phyloP scores from a whole-genome alignment of 2,797 vertebrate genomes.

The Betta splendens region DNA sequence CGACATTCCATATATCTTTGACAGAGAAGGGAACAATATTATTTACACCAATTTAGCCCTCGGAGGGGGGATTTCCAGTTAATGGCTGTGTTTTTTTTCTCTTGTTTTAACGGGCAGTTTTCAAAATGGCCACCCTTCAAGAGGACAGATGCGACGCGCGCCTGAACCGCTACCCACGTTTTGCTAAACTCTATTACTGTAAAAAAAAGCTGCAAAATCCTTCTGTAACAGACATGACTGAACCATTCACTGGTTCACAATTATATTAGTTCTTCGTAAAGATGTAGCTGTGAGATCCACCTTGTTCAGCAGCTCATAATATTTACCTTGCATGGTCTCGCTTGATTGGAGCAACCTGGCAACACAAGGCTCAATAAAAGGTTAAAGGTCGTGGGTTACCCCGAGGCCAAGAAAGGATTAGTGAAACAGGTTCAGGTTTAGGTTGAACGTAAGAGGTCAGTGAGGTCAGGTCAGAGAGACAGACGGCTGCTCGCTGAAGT shows the following conservation, averaged over 20 bases:
- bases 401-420: conserved; percentile 55
- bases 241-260: conserved; percentile 17
- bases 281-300: conserved; percentile 25
- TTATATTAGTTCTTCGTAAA: too few relatives aligned
- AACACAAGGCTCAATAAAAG: conserved; percentile 39
- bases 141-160: conserved; percentile 62
- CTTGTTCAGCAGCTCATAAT: conserved; percentile 25
- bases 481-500: conserved; percentile 22
- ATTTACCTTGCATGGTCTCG: conserved; percentile 36
- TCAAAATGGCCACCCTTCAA: conserved; percentile 68
- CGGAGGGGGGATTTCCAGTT: conserved; percentile 50
- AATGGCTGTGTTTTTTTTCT: conserved; percentile 50
- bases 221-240: too few relatives aligned
- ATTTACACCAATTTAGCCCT: conserved; percentile 73
- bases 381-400: conserved; percentile 63
- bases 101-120: conserved; percentile 60
- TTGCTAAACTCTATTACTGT: conserved; percentile 71
- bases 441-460: conserved; percentile 42
- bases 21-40: conserved; percentile 72
- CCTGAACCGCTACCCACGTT: conserved; percentile 56
- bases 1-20: conserved; percentile 72
- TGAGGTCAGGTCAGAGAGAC: conserved; percentile 32
- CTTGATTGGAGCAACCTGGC: conserved; percentile 26
- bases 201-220: conserved; percentile 34
- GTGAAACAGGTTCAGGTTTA: conserved; percentile 63